Evolutionary conservation across 2,797 vertebrate genomes (phyloP).

Genomic region (Epinephelus awoara): DNA sequence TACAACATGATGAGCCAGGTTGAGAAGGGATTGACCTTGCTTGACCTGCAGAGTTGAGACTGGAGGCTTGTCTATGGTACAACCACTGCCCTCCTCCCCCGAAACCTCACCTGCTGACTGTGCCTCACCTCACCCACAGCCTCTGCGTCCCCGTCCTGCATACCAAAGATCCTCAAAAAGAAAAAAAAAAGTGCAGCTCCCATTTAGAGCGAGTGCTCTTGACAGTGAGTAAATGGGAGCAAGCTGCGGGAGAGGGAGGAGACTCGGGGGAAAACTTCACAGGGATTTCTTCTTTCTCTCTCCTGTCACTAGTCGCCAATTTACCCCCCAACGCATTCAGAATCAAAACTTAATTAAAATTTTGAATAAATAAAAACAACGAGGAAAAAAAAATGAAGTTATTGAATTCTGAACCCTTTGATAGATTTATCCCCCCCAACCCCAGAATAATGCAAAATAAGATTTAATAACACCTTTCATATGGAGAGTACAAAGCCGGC

Average conservation of each 20-base stretch:
- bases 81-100: background rate
- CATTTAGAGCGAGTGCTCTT: slow-evolving; percentile 37
- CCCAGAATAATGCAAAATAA: slow-evolving; percentile 88
- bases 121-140: slow-evolving; percentile 3
- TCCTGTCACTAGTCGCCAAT: slow-evolving; percentile 73
- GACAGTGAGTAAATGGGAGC: slow-evolving; percentile 51
- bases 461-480: slow-evolving; percentile 90
- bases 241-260: slow-evolving; percentile 34
- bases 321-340: slow-evolving; percentile 73
- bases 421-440: slow-evolving; percentile 87
- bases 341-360: slow-evolving; percentile 86
- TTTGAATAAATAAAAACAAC: slow-evolving; percentile 87
- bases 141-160: slow-evolving; percentile 4
- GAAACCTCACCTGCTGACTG: slow-evolving; percentile 26
- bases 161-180: slow-evolving; percentile 10
- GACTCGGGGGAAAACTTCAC: slow-evolving; percentile 63
- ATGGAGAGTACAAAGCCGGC: slow-evolving; percentile 85
- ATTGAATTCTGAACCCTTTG: slow-evolving; percentile 88
- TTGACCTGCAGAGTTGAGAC: slow-evolving; percentile 51
- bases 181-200: slow-evolving; percentile 14
- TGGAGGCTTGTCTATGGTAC: slow-evolving; percentile 4
- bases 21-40: slow-evolving; percentile 56
- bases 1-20: slow-evolving; percentile 57
- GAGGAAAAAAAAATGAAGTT: slow-evolving; percentile 72
- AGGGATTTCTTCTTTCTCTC: slow-evolving; percentile 69